phyloP scores from a whole-genome alignment of 2,113 vertebrate genomes.

The Odontophorus gujanensis region DNA sequence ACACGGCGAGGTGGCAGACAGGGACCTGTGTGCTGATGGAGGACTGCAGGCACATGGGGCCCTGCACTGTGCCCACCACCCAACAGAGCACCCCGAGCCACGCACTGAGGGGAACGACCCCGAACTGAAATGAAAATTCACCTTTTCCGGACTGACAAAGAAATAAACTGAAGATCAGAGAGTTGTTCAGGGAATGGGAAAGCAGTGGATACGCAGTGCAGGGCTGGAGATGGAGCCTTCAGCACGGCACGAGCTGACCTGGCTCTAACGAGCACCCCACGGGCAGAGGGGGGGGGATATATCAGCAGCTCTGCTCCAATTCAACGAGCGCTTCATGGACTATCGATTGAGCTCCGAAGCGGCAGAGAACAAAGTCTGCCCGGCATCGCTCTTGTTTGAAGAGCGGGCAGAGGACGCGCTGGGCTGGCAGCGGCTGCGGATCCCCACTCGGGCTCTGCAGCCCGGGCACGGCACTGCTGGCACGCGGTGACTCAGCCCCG shows the following conservation, averaged over 20 bases:
- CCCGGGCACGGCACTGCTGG: background rate
- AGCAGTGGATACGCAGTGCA: background rate
- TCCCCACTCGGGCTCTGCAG: background rate
- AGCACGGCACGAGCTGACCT: rapidly evolving
- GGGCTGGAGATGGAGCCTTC: background rate
- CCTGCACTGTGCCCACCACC: background rate
- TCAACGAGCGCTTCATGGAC: background rate
- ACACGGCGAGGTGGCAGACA: background rate
- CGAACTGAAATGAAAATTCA: background rate
- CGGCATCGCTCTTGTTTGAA: background rate
- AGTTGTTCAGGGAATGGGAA: background rate
- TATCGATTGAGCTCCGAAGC: background rate
- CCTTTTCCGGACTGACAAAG: background rate
- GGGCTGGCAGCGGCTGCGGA: too few species aligned
- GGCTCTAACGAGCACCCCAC: background rate
- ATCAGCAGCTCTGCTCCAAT: background rate
- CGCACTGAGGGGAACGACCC: background rate
- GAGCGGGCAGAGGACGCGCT: background rate
- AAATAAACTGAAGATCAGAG: background rate
- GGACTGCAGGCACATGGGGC: background rate
- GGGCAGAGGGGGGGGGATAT: background rate
- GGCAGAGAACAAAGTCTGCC: constrained; percentile 11
- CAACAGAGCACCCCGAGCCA: background rate
- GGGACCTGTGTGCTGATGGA: background rate
- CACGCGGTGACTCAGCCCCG: background rate